Conservation (phyloP, 2,113 vertebrate species). For the Embiotoca jacksoni region DNA sequence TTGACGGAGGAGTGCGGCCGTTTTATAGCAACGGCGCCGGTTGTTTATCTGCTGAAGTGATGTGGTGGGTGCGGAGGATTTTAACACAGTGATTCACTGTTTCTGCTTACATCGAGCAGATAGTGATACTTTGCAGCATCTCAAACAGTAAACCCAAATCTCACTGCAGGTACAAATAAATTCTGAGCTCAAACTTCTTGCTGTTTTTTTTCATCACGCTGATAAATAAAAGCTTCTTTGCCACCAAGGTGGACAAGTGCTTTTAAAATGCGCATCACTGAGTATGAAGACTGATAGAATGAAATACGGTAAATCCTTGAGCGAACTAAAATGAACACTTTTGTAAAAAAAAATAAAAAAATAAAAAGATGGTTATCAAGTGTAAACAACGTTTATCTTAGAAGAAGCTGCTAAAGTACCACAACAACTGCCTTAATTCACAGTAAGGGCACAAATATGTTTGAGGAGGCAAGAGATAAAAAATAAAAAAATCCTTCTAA, state of each 20-base stretch:
- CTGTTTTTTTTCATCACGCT: background rate
- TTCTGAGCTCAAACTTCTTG: background rate
- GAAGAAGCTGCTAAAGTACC: background rate
- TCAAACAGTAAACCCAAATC: background rate
- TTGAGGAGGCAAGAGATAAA: background rate
- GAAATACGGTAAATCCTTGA: background rate
- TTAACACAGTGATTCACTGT: background rate
- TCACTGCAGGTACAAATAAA: conserved; percentile 12
- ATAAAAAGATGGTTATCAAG: background rate
- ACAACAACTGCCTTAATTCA: background rate
- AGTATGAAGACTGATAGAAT: background rate
- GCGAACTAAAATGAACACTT: conserved; percentile 11
- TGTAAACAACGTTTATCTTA: too few relatives aligned
- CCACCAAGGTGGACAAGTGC: background rate
- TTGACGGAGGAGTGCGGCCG: conserved; percentile 10
- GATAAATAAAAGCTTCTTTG: background rate
- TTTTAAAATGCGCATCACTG: conserved; percentile 19
- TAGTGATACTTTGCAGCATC: background rate
- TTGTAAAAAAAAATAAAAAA: background rate
- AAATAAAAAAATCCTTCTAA: background rate
- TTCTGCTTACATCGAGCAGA: background rate
- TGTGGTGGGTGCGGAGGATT: background rate
- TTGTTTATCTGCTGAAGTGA: background rate
- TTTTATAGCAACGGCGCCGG: background rate
- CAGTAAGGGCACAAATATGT: background rate